These are phyloP conservation scores for Mythimna pallens DNA, from an alignment of 2,888 invertebrate genomes.

Conservation along the genomic window DNA sequence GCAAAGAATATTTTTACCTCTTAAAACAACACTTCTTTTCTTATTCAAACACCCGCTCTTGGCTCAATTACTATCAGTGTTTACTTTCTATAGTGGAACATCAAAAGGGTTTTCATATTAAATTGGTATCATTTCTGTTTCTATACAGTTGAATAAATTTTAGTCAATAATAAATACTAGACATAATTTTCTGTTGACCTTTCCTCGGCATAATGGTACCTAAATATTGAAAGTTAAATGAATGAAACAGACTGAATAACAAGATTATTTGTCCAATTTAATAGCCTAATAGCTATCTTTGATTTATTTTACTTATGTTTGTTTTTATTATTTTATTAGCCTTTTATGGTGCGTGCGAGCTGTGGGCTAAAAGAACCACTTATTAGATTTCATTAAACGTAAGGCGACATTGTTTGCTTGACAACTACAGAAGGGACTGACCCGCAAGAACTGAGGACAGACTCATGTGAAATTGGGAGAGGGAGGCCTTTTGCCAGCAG, in stretches of 20 bases:
- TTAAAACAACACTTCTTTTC: neutral
- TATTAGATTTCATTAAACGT: too few relatives aligned
- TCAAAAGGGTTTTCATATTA: slow-evolving; percentile 21
- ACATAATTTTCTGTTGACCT: slow-evolving; percentile 17
- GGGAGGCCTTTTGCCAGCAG: too few relatives aligned
- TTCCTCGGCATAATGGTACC: neutral
- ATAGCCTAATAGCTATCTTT: neutral
- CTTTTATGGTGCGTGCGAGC: neutral
- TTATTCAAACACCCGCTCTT: neutral
- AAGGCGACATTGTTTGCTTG: too few relatives aligned
- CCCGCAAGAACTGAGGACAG: too few relatives aligned
- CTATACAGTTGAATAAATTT: neutral
- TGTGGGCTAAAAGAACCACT: too few relatives aligned
- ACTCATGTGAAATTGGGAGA: too few relatives aligned
- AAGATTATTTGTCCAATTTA: slow-evolving; percentile 1
- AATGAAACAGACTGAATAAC: slow-evolving; percentile 10
- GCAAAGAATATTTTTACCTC: too few relatives aligned
- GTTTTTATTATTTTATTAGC: neutral
- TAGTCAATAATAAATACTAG: neutral
- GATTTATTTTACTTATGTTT: neutral
- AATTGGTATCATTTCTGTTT: slow-evolving; percentile 3
- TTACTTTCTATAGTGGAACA: slow-evolving; percentile 6
- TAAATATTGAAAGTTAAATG: slow-evolving; percentile 14
- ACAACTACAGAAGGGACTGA: too few relatives aligned
- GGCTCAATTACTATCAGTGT: slow-evolving; percentile 17